Conservation (phyloP, 2,797 vertebrate species). For the Brachyalestes nurse region DNA sequence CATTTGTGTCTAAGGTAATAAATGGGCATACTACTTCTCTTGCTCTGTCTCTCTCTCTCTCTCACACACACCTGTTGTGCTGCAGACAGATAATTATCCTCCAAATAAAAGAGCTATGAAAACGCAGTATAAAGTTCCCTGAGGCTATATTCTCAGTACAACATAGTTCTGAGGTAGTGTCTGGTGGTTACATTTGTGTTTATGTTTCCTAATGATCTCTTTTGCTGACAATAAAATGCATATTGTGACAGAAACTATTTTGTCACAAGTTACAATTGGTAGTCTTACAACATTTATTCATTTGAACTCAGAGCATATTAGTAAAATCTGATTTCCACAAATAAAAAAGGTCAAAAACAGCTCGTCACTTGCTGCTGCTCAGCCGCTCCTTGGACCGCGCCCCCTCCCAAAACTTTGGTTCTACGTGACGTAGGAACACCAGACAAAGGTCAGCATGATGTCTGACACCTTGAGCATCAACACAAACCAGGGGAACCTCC, state of each 20-base stretch:
- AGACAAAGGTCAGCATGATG: no score
- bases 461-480: no score
- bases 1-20: not conserved
- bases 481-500: no score
- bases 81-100: not conserved
- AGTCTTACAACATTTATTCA: not conserved
- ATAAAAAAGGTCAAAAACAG: no score
- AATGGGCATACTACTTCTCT: not conserved
- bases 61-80: not conserved
- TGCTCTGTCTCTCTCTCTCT: not conserved
- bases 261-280: not conserved
- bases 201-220: not conserved
- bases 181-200: not conserved
- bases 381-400: no score
- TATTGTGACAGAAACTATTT: not conserved
- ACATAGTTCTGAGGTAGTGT: not conserved
- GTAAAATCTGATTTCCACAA: no score
- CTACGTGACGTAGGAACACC: no score
- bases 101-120: conserved; percentile 1
- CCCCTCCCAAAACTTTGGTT: no score
- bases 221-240: not conserved
- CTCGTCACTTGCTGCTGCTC: no score
- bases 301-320: no score
- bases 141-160: not conserved
- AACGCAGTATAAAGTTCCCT: not conserved